These are phyloP conservation scores for Acropternis orthonyx DNA, from an alignment of 2,797 vertebrate genomes.

Conservation along the genomic window DNA sequence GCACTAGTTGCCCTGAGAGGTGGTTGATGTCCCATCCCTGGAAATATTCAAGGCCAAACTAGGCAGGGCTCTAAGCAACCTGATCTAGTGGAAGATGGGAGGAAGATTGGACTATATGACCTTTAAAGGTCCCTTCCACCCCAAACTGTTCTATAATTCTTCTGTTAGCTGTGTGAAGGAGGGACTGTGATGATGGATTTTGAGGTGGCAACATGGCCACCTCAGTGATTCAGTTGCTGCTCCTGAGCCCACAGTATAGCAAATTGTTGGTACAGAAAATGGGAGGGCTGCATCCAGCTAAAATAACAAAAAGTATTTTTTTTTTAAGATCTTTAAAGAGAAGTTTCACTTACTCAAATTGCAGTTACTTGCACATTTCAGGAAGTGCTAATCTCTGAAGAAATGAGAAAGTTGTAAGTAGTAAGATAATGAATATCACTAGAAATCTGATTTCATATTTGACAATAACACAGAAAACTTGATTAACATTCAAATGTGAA, in stretches of 20 bases:
- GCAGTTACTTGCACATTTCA: background rate
- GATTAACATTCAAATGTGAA: background rate
- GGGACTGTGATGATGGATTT: background rate
- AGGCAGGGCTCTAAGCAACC: background rate
- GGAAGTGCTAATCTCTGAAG: background rate
- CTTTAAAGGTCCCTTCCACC: background rate
- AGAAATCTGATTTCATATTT: constrained; percentile 6
- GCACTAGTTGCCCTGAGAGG: background rate
- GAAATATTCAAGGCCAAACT: background rate
- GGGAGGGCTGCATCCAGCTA: background rate
- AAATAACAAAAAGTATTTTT: background rate
- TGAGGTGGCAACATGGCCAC: background rate
- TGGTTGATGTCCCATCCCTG: background rate
- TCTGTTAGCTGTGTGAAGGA: background rate
- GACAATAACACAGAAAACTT: background rate
- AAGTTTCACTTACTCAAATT: background rate
- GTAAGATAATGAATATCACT: background rate
- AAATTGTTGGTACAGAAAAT: background rate
- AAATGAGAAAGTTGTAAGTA: background rate
- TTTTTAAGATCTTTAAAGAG: background rate
- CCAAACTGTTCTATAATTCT: background rate
- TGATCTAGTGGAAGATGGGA: background rate
- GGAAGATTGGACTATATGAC: background rate
- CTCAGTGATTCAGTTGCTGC: background rate
- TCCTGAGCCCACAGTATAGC: background rate